Conservation (phyloP, 2,888 invertebrate species). For the Drosophila lacicola region DNA sequence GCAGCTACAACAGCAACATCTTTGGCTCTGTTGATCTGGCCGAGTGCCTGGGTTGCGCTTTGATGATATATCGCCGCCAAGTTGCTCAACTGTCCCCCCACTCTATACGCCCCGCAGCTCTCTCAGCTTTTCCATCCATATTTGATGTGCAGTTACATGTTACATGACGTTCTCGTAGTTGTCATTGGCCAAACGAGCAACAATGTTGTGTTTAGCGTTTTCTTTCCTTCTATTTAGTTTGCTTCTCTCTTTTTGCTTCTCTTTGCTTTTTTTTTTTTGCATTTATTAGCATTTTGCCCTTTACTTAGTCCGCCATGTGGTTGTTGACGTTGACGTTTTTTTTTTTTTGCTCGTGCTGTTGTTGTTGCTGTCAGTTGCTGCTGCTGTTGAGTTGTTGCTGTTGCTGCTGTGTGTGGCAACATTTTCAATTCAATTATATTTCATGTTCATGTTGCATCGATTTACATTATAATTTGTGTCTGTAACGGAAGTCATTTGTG, state of each 20-base stretch:
- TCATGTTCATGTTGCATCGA: constrained; percentile 79
- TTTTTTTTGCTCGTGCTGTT: constrained; percentile 6
- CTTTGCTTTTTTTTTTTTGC: constrained; percentile 35
- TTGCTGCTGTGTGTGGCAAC: constrained; percentile 71
- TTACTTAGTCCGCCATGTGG: constrained; percentile 34
- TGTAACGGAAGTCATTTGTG: constrained; percentile 78
- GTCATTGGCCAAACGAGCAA: constrained; percentile 70
- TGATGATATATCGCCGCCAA: constrained; percentile 77
- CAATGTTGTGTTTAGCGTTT: constrained; percentile 68
- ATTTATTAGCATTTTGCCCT: constrained; percentile 81
- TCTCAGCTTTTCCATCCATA: constrained; percentile 53
- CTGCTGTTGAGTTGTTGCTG: constrained; percentile 21
- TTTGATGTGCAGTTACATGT: constrained; percentile 76
- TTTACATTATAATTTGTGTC: constrained; percentile 79
- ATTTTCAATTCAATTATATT: constrained; percentile 79
- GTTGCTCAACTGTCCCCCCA: constrained; percentile 32
- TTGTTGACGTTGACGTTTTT: constrained; percentile 21
- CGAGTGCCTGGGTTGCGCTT: constrained; percentile 51
- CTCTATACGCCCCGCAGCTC: not conserved
- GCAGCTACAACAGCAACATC: constrained; percentile 31
- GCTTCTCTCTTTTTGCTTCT: constrained; percentile 5
- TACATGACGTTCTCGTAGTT: constrained; percentile 74
- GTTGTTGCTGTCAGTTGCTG: constrained; percentile 35
- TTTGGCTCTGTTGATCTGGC: constrained; percentile 21
- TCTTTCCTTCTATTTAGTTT: constrained; percentile 39